Conservation (phyloP, 1,140 invertebrate genomes). For the Trichomalopsis sarcophagae region DNA sequence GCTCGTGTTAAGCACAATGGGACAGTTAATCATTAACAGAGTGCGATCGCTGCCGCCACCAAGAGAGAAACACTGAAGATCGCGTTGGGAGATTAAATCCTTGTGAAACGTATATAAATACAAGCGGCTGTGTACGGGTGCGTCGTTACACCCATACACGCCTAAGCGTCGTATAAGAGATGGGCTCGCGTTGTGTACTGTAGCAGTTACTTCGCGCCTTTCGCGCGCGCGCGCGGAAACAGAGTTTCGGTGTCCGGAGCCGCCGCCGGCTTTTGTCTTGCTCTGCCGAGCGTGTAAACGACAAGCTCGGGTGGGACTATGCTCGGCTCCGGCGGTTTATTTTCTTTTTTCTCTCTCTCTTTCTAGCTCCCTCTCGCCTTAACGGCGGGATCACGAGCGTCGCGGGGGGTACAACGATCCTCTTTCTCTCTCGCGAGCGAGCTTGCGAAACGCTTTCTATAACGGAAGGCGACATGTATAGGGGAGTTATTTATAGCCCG, state of each 20-base stretch:
- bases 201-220: neutral
- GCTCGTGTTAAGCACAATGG: conserved; percentile 38
- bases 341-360: neutral
- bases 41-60: neutral
- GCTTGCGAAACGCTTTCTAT: neutral
- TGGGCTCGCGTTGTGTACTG: neutral
- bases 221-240: neutral
- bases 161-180: neutral
- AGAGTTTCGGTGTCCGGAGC: neutral
- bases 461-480: neutral
- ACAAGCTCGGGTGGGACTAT: neutral
- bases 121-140: neutral
- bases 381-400: neutral
- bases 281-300: neutral
- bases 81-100: conserved; percentile 22
- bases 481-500: neutral
- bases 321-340: neutral
- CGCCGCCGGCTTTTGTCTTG: neutral
- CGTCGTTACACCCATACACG: neutral
- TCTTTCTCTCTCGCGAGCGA: neutral
- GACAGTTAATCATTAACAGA: conserved; percentile 46
- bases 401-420: neutral
- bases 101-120: conserved; percentile 13
- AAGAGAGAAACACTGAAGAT: conserved; percentile 18
- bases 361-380: neutral